Evolutionary conservation across 2,797 vertebrate genomes (phyloP), one percentile per base, ranked within the genome.

Genomic region (Notolepis coatsorum): DNA sequence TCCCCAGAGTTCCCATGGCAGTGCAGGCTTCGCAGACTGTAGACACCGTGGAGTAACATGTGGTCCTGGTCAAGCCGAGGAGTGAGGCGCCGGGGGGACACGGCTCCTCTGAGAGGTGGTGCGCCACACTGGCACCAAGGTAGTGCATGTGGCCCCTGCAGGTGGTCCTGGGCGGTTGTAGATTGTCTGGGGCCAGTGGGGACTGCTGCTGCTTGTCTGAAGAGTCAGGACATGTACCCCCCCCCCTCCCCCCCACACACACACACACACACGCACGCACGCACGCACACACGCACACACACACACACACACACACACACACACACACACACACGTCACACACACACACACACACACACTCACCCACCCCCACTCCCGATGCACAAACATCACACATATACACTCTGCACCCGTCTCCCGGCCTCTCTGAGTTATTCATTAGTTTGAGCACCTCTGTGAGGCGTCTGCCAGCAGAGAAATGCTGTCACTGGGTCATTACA

Each of bases 401-500:
- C 5, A 2, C 58, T 48, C 60, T 53, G 20, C 38, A 55, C 60
- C 57, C 24, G 4, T 69, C 61, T 71, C 68, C 70, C 57, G 61
- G 65, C 76, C 69, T 73, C 76, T 73, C 71, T 53, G 72, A 81
- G 77, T 87, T 81, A 81, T 82, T 87, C 80, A 79, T 87, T 87
- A 86, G 20, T 65, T 71, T 70, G 81, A 82, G 71, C 80, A 82
- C 81, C 75, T 84, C 79, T 61, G 74, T 4, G 5, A 27, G 8
- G n/a, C 7, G 7, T 15, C 71, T 58, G 42, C 70, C 79, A 73
- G 80, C 69, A 68, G 73, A 86, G 76, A 74, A 77, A 70, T 51
- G 59, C 79, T 84, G 85, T 87, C 79, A 71, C 61, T 65, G 68
- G 79, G 83, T 87, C 81, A 78, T 87, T 82, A 81, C 70, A 85